Percentiles rank a stretch among this genome's conserved stretches.
These are phyloP conservation scores for Cossypha heuglini DNA, from an alignment of 2,797 vertebrate genomes.

Conservation along the genomic window DNA sequence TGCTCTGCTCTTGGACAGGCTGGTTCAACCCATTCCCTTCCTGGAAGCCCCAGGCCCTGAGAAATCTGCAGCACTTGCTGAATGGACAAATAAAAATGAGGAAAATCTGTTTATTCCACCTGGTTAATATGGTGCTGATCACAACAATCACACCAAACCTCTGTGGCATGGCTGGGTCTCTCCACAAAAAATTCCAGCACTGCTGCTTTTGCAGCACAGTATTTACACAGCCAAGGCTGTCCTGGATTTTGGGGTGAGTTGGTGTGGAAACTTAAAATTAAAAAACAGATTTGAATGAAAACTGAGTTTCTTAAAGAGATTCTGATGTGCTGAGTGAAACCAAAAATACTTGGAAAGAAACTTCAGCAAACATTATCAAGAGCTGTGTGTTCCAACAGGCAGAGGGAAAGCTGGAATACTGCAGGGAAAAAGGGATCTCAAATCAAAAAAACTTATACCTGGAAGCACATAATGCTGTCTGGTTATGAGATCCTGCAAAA, in stretches of 20 bases:
- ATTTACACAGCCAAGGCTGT: not conserved
- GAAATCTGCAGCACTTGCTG: not conserved
- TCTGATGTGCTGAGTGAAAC: not conserved
- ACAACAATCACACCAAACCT: not conserved
- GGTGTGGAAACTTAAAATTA: not conserved
- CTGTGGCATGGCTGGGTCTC: not conserved
- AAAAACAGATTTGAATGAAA: not conserved
- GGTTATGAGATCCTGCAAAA: not conserved
- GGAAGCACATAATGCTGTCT: not conserved
- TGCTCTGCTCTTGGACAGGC: not conserved
- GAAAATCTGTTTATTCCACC: not conserved
- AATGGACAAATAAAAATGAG: not conserved
- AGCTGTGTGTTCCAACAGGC: not conserved
- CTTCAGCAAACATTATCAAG: not conserved
- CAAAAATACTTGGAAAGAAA: not conserved
- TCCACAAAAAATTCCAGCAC: not conserved
- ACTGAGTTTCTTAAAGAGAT: not conserved
- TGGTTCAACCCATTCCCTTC: not conserved
- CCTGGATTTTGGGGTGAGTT: not conserved
- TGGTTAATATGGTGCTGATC: not conserved
- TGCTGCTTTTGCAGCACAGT: not conserved
- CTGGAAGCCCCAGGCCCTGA: not conserved
- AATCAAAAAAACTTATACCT: rapidly evolving
- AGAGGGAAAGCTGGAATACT: not conserved
- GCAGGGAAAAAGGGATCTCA: not conserved